phyloP scores from a whole-genome alignment of 2,113 vertebrate genomes.

The Bettongia penicillata region DNA sequence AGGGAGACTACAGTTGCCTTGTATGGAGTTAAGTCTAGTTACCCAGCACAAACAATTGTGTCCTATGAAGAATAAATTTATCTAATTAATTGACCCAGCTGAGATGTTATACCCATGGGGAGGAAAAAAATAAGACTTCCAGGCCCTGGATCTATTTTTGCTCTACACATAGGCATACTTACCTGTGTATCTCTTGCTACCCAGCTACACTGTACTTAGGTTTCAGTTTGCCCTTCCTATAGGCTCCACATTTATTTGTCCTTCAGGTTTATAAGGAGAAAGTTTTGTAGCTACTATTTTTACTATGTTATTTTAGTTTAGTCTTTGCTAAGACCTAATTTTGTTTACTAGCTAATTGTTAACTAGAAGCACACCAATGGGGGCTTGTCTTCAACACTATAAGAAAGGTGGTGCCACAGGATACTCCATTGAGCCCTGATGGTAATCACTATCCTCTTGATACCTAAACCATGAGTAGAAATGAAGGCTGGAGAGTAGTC shows the following conservation, averaged over 20 bases:
- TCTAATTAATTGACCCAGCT: background rate
- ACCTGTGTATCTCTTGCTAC: background rate
- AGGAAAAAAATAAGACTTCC: background rate
- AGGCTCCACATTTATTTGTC: background rate
- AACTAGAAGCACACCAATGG: background rate
- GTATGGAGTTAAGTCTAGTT: background rate
- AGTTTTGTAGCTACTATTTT: background rate
- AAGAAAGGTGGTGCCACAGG: background rate
- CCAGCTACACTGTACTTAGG: background rate
- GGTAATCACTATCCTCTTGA: background rate
- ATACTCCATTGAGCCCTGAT: background rate
- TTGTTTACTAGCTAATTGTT: background rate
- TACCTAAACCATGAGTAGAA: background rate
- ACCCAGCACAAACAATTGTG: background rate
- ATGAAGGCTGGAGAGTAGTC: background rate
- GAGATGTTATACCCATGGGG: background rate
- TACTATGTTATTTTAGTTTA: background rate
- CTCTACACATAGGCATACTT: background rate
- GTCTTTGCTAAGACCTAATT: background rate
- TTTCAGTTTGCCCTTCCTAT: background rate
- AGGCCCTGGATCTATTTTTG: background rate
- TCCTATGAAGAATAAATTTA: background rate
- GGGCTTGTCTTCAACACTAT: background rate
- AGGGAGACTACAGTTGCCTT: background rate
- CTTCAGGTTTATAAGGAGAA: background rate